These are phyloP conservation scores for Pyrgilauda ruficollis DNA, from an alignment of 2,113 vertebrate genomes.

Conservation along the genomic window DNA sequence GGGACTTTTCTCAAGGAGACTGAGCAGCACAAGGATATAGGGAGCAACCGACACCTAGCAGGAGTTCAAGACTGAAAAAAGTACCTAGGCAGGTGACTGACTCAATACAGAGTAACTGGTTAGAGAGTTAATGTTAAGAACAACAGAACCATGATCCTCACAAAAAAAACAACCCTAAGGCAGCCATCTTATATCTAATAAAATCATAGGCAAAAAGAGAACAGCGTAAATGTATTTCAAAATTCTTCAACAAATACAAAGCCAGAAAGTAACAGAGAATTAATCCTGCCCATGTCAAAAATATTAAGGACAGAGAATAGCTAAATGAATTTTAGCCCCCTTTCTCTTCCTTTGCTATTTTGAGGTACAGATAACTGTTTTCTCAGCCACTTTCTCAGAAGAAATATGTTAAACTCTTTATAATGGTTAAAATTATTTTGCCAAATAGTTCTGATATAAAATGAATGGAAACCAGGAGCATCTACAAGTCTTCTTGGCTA, in stretches of 20 bases:
- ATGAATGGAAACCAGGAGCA: not conserved
- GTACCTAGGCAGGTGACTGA: not conserved
- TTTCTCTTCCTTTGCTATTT: not conserved
- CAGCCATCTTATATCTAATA: not conserved
- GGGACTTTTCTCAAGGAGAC: not conserved
- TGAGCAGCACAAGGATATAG: not conserved
- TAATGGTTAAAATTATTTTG: not conserved
- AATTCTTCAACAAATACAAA: not conserved
- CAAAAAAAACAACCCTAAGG: not conserved
- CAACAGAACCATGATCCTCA: not conserved
- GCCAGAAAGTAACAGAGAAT: not conserved
- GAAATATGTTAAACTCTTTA: not conserved
- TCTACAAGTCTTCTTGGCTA: not conserved
- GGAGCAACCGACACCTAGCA: fast-evolving
- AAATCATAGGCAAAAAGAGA: not conserved
- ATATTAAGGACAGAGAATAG: not conserved
- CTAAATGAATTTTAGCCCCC: not conserved
- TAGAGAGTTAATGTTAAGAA: not conserved
- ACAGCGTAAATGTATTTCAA: fast-evolving
- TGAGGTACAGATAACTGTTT: not conserved
- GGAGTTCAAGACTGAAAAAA: not conserved
- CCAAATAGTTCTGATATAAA: not conserved
- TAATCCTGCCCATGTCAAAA: not conserved
- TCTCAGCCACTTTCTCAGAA: not conserved
- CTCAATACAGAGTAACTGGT: not conserved